A percentile compares a stretch with the other conserved stretches of the same genome.
phyloP scores from a whole-genome alignment of 2,113 vertebrate genomes.

The Smithornis capensis region DNA sequence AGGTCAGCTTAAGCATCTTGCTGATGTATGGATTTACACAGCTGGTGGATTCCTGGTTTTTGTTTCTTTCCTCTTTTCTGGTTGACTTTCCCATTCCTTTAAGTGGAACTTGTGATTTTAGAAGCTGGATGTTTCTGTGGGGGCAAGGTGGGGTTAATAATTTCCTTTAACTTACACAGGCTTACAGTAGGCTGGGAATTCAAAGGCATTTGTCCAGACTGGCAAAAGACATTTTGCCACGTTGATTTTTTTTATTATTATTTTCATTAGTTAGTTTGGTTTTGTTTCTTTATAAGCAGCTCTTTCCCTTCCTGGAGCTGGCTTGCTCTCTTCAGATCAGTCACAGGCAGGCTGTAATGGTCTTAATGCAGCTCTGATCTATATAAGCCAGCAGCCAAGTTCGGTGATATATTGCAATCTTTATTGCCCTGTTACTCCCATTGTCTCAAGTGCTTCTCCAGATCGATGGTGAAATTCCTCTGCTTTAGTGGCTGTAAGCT shows the following conservation, averaged over 20 bases:
- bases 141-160: background rate
- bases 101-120: background rate
- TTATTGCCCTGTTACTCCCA: constrained; percentile 63
- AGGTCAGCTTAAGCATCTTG: background rate
- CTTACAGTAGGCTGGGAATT: background rate
- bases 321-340: background rate
- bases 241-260: background rate
- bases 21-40: background rate
- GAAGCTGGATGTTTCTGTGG: background rate
- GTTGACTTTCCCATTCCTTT: background rate
- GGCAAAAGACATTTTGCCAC: background rate
- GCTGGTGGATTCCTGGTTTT: background rate
- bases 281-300: background rate
- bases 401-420: constrained; percentile 48
- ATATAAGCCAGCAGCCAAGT: background rate
- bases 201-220: background rate
- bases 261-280: background rate
- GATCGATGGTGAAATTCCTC: constrained; percentile 55
- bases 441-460: constrained; percentile 69
- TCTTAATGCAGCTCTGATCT: constrained; percentile 48
- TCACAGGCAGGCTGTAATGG: background rate
- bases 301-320: background rate
- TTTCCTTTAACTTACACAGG: background rate
- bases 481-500: constrained; percentile 8
- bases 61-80: background rate